Percentiles rank a stretch among this genome's conserved stretches.
Conservation (phyloP, 2,797 vertebrate species). For the Callimico goeldii region DNA sequence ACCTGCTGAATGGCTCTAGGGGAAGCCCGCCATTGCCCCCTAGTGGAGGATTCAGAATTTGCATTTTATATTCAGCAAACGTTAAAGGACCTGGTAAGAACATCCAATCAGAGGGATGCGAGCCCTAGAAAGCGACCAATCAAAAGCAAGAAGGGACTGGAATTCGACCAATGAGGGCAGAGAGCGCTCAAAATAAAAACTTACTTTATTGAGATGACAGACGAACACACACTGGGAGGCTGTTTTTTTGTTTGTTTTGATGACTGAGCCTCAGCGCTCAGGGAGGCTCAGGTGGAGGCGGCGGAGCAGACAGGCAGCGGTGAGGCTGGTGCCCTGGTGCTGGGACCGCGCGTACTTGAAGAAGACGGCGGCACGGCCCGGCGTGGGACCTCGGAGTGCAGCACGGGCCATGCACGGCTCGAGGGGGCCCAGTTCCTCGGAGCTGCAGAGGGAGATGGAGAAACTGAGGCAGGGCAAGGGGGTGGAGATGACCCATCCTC, state of each 20-base stretch:
- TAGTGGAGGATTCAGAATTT: background rate
- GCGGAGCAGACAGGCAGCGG: constrained; percentile 76
- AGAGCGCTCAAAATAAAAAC: constrained; percentile 41
- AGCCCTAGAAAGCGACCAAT: background rate
- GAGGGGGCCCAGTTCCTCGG: constrained; percentile 83
- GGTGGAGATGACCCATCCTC: background rate
- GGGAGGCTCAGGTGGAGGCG: background rate
- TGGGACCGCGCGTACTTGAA: constrained; percentile 89
- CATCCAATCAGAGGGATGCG: background rate
- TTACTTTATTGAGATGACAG: constrained; percentile 36
- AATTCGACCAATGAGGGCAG: background rate
- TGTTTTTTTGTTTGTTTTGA: background rate
- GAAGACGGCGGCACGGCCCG: constrained; percentile 86
- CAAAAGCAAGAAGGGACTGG: background rate
- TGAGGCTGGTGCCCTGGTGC: constrained; percentile 87
- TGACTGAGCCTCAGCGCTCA: background rate
- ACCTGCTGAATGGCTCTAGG: accelerated
- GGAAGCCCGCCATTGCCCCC: constrained; percentile 24
- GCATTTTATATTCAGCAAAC: background rate
- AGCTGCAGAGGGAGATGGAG: constrained; percentile 79
- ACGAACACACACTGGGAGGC: background rate
- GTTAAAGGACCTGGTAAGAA: background rate
- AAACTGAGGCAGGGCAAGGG: background rate
- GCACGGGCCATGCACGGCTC: constrained; percentile 86
- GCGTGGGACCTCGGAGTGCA: constrained; percentile 82